Conservation (phyloP, 1,140 invertebrate species). For the Oscheius sp. region DNA sequence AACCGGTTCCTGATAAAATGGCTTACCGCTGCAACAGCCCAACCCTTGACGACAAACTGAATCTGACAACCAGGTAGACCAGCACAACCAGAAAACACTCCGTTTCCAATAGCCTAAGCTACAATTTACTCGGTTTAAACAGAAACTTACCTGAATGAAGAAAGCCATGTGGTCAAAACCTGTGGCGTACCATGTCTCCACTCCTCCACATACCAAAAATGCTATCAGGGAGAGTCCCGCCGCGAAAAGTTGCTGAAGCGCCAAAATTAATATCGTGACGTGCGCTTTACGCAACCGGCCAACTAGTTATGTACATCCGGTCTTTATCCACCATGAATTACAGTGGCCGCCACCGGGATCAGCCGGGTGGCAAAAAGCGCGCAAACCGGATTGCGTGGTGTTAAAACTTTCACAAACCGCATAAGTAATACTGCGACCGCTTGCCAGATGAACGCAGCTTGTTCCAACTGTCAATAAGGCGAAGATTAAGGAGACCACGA, state of each 20-base stretch:
- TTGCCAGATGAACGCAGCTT: constrained; percentile 55
- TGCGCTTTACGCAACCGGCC: not conserved
- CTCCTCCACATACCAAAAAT: constrained; percentile 58
- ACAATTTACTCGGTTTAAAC: not conserved
- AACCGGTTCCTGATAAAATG: no score
- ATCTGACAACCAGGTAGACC: constrained; percentile 58
- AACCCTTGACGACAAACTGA: constrained; percentile 58
- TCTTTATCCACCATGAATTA: not conserved
- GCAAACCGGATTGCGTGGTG: not conserved
- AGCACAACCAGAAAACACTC: constrained; percentile 56
- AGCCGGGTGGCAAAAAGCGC: no score
- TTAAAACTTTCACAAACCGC: constrained; percentile 22
- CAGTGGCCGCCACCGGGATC: not conserved
- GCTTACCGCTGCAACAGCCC: constrained; percentile 57
- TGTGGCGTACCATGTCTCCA: constrained; percentile 61
- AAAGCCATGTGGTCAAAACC: constrained; percentile 59
- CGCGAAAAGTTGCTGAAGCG: constrained; percentile 54
- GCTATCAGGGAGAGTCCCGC: constrained; percentile 49
- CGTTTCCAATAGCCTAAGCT: constrained; percentile 48
- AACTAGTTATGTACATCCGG: no score
- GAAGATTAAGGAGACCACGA: constrained; percentile 55
- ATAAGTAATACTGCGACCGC: constrained; percentile 40
- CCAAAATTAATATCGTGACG: not conserved
- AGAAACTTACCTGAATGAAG: constrained; percentile 50
- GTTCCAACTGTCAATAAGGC: constrained; percentile 54